These are phyloP conservation scores for Sipha flava DNA, from an alignment of 1,140 invertebrate genomes.

Conservation along the genomic window DNA sequence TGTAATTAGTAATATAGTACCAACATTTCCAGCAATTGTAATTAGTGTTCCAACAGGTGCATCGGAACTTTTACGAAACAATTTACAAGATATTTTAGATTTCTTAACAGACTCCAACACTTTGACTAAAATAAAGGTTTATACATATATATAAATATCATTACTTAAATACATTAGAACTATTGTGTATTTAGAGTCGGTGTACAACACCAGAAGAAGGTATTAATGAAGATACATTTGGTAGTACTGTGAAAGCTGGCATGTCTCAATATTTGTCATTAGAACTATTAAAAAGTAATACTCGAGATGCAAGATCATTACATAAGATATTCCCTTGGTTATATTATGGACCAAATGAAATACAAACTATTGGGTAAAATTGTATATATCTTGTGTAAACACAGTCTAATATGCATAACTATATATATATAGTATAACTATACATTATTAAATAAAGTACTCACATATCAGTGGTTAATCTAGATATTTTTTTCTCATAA, in stretches of 20 bases:
- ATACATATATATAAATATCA: conserved; percentile 1
- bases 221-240: conserved; percentile 89
- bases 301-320: conserved; percentile 74
- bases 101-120: conserved; percentile 95
- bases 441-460: no score
- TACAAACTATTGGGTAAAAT: conserved; percentile 54
- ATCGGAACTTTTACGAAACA: conserved; percentile 84
- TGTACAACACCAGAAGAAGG: conserved; percentile 67
- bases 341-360: conserved; percentile 66
- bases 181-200: conserved; percentile 55
- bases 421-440: no score
- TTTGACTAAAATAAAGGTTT: conserved; percentile 90
- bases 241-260: conserved; percentile 88
- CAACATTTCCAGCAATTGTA: conserved; percentile 7
- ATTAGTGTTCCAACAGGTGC: conserved; percentile 69
- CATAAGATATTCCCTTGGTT: conserved; percentile 85
- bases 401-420: no score
- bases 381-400: background rate
- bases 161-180: background rate
- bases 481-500: no score
- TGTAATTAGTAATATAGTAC: conserved; percentile 45
- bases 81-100: conserved; percentile 88
- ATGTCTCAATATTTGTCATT: conserved; percentile 89
- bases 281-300: conserved; percentile 81
- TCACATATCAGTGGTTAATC: no score